Evolutionary conservation across 2,797 vertebrate genomes (phyloP).

Genomic region (Oreortyx pictus): DNA sequence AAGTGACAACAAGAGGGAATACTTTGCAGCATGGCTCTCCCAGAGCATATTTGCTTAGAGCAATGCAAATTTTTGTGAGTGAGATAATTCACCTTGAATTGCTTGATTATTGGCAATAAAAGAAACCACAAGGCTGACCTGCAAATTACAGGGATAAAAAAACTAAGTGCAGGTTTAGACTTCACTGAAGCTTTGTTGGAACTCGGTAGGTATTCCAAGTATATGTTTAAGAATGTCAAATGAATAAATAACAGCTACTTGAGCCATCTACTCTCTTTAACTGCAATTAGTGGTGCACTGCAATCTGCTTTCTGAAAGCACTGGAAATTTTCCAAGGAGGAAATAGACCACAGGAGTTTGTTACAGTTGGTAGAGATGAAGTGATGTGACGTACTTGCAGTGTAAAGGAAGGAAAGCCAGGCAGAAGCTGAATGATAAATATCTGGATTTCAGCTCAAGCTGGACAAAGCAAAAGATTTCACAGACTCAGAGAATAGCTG

Average conservation of each 20-base stretch:
- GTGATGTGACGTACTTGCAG: slow-evolving; percentile 1
- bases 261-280: slow-evolving; percentile 43
- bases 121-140: slow-evolving; percentile 30
- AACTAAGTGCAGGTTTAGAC: slow-evolving; percentile 63
- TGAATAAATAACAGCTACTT: slow-evolving; percentile 64
- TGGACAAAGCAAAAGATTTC: not conserved
- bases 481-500: not conserved
- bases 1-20: not conserved
- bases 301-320: slow-evolving; percentile 42
- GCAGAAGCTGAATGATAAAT: not conserved
- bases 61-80: not conserved
- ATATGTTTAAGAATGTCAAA: slow-evolving; percentile 65
- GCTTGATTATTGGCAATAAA: slow-evolving; percentile 63
- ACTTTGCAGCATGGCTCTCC: not conserved
- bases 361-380: slow-evolving; percentile 16
- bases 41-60: not conserved
- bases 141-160: slow-evolving; percentile 63
- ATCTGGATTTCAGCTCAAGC: not conserved
- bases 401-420: slow-evolving; percentile 5
- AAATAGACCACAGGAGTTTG: slow-evolving; percentile 12
- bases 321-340: slow-evolving; percentile 47
- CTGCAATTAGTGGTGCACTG: slow-evolving; percentile 56
- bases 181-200: slow-evolving; percentile 61
- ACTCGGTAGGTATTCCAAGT: slow-evolving; percentile 48
- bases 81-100: slow-evolving; percentile 53